Evolutionary conservation across 2,888 invertebrate genomes (phyloP).

Genomic region (Conops quadrifasciatus): DNA sequence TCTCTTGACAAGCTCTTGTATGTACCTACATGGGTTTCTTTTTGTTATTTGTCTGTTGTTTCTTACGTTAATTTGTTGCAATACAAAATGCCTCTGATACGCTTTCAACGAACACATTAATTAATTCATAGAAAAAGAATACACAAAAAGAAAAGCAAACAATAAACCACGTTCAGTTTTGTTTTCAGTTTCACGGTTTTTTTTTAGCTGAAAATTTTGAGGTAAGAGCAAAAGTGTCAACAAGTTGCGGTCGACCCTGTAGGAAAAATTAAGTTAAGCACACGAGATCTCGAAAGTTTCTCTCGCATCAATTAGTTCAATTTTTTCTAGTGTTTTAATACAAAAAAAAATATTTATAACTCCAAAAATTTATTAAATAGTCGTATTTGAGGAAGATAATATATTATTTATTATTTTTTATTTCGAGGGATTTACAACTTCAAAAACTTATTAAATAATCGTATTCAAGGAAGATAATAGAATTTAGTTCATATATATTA

Average conservation of each 20-base stretch:
- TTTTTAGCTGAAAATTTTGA: constrained; percentile 14
- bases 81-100: constrained; percentile 3
- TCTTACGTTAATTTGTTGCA: constrained; percentile 17
- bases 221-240: constrained; percentile 18
- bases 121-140: constrained; percentile 14
- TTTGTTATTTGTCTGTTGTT: not conserved
- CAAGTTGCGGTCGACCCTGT: constrained; percentile 2
- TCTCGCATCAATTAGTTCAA: not conserved
- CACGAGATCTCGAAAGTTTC: not conserved
- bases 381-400: no score
- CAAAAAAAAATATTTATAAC: not conserved
- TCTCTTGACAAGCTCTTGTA: not conserved
- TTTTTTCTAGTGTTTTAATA: not conserved
- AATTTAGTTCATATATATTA: not conserved
- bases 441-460: not conserved
- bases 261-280: not conserved
- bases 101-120: constrained; percentile 15
- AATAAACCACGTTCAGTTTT: not conserved
- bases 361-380: no score
- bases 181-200: not conserved
- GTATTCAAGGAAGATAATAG: not conserved
- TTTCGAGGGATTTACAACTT: no score
- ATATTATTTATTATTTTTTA: not conserved
- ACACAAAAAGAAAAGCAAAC: not conserved
- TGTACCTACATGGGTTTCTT: not conserved